Evolutionary conservation across 2,797 vertebrate species (phyloP), one percentile per base, ranked within the genome.

Genomic region (Hephaestus fuliginosus): DNA sequence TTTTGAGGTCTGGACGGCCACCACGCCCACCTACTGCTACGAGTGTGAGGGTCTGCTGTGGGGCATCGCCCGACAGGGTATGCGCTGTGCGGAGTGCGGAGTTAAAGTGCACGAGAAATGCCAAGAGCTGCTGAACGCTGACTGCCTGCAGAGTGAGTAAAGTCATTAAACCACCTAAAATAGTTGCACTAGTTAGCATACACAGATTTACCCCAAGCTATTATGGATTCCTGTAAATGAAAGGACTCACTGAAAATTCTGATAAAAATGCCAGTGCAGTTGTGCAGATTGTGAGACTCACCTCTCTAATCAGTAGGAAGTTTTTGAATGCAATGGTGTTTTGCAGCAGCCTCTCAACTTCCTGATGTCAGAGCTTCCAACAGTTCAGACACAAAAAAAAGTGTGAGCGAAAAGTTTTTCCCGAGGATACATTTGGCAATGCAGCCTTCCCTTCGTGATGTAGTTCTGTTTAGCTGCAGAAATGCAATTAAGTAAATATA

Each of bases 61-160:
- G 98, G 98, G 98, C 76, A 97, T 99, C 2, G 97, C 98, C 0
- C 96, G 98, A 39, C 98, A 99, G 93, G 98, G 98, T 44, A 97
- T 99, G 97, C 97, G 97, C 87, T 99, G 98, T n/a, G 93, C 95
- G 0, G 97, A 99, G 81, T 99, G 98, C 4, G 98, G 98, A n/a
- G 97, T 99, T 92, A 99, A 99, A 92, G 98, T 98, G 85, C 98
- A 99, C 0, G 98, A 99, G 92, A 99, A 99, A 90, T 99, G 98
- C 92, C 98, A 99, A 90, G 98, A 99, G 90, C 95, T 99, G 86
- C 97, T 99, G 82, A 99, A 99, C 0, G 98, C 98, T 0, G 98
- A 99, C 94, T 99, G 98, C 87, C 95, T 99, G 86, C 98, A 99
- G 92, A 94, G 95, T 96, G 85, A 95, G 96, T 93, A 0, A 20